Base-by-base conservation (phyloP, 2,797 vertebrate genomes). In the Melanogrammus aeglefinus region DNA sequence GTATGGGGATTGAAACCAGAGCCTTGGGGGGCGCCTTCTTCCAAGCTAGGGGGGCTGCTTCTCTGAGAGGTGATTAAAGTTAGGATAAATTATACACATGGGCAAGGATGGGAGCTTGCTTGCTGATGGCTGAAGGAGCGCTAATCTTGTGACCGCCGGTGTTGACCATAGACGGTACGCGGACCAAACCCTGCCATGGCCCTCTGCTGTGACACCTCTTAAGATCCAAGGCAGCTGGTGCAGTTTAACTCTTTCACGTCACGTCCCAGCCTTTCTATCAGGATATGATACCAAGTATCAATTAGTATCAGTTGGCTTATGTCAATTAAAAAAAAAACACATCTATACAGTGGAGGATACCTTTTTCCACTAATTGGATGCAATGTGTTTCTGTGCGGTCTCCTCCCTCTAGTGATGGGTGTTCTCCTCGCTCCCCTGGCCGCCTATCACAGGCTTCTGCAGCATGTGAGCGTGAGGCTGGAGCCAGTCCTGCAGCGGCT, bases 401-500 rank as follows among this genome's bases (percentile, higher is more conserved):
- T 76, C 9, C 71, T 73, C 4, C 75, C 76, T 76, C 0, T 78
- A 99, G 97, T 98, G 89, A 88, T 96, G 80, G 83, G 88, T 1
- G 57, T 93, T 75, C 93, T 97, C 87, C 90, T 96, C 87, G 95
- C 95, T 90, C 97, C 97, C n/a, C 91, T 99, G 14, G 95, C 94
- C 31, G 89, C 95, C 74, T 95, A 96, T 90, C 95, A 97, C 91
- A 92, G 91, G 70, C 82, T 97, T 81, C 96, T 96, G 77, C 95
- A 95, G 83, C 94, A 90, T 83, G 77, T 93, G 66, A 95, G 83
- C 33, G 79, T 93, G 81, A 92, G 91, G 85, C 93, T 99, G 91
- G 96, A 97, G 90, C 97, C 97, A 6, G 94, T 93, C 90, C 95
- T 98, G 93, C 96, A 95, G 96, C 90, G 97, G 81, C 93, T 99